phyloP scores from a whole-genome alignment of 2,888 invertebrate genomes.

The Tetanocera ferruginea region DNA sequence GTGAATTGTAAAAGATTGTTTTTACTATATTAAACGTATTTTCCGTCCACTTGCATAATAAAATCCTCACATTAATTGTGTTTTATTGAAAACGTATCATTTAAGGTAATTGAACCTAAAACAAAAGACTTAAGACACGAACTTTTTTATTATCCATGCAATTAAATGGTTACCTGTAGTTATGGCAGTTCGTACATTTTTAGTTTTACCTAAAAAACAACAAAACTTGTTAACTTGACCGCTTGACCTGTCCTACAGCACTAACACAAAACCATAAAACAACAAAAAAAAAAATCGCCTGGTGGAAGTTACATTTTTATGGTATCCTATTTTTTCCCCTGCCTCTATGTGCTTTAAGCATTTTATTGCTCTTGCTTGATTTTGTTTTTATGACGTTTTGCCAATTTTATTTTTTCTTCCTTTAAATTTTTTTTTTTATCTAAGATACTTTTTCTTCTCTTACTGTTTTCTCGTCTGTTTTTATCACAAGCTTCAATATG shows the following conservation, averaged over 20 bases:
- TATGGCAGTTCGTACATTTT: too few relatives aligned
- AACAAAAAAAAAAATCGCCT: too few relatives aligned
- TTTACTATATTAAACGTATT: too few relatives aligned
- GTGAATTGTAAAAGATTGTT: too few relatives aligned
- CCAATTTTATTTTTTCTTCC: neutral
- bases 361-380: neutral
- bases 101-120: neutral
- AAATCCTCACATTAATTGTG: too few relatives aligned
- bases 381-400: neutral
- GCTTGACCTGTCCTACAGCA: too few relatives aligned
- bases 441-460: neutral
- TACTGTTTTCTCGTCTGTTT: neutral
- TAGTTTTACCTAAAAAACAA: too few relatives aligned
- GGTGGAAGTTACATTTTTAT: neutral
- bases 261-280: too few relatives aligned
- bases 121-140: conserved; percentile 42
- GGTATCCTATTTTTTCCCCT: neutral
- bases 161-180: neutral
- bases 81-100: too few relatives aligned
- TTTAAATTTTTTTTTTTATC: neutral
- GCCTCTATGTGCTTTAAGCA: neutral
- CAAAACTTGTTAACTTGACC: too few relatives aligned
- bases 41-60: too few relatives aligned
- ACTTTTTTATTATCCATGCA: neutral
- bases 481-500: conserved; percentile 1